Conservation (phyloP, 2,888 invertebrate species). For the Tenthredo scrophulariae region DNA sequence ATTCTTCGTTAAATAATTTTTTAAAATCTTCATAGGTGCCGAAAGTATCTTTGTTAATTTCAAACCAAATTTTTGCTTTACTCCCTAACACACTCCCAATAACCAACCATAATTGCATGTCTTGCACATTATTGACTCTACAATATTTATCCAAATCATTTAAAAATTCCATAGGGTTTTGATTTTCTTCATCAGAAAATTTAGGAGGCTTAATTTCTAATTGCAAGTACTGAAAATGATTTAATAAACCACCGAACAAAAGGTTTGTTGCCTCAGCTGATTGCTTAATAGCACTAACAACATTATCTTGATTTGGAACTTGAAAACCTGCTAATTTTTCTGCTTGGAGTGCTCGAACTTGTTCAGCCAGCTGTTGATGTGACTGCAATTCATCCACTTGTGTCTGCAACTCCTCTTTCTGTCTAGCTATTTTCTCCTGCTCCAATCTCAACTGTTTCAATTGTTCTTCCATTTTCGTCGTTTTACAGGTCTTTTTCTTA, state of each 20-base stretch:
- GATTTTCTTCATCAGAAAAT: slow-evolving; percentile 46
- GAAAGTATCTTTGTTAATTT: slow-evolving; percentile 35
- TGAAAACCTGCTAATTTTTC: slow-evolving; percentile 17
- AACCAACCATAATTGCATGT: slow-evolving; percentile 39
- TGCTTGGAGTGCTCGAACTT: slow-evolving; percentile 3
- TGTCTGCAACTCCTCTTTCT: slow-evolving; percentile 8
- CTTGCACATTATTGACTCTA: slow-evolving; percentile 46
- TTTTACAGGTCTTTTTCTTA: no score
- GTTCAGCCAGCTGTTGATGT: neutral
- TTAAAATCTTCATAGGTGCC: slow-evolving; percentile 38
- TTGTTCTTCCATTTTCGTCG: no score
- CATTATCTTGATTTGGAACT: neutral
- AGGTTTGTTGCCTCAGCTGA: neutral
- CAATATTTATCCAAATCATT: slow-evolving; percentile 52
- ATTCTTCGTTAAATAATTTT: slow-evolving; percentile 49
- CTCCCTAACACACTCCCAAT: slow-evolving; percentile 36
- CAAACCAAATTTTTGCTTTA: slow-evolving; percentile 53
- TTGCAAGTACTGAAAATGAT: slow-evolving; percentile 53
- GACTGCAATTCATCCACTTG: neutral
- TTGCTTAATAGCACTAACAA: neutral
- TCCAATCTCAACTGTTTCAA: slow-evolving; percentile 13
- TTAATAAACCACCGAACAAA: slow-evolving; percentile 54
- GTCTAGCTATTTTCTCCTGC: neutral
- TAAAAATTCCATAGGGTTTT: slow-evolving; percentile 52
- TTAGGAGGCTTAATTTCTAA: slow-evolving; percentile 54